Evolutionary conservation across 2,113 vertebrate genomes (phyloP), one percentile per base, ranked within the genome.

Genomic region (Myrmecobius fasciatus): DNA sequence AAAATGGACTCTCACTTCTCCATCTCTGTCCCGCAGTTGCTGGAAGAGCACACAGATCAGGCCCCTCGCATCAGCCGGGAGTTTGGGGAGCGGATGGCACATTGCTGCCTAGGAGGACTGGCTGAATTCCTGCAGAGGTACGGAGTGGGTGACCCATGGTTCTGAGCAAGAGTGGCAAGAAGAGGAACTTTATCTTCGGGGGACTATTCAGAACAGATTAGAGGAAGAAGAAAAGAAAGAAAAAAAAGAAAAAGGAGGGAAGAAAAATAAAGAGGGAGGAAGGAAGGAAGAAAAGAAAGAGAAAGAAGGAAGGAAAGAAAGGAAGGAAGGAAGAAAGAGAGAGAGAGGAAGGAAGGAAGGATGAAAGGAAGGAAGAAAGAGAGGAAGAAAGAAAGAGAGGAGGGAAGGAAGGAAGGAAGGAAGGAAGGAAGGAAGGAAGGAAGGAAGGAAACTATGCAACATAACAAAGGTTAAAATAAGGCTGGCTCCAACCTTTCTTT

Each of bases 111-210:
- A 48, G 98, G 98, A 0, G 98, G 99, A 22, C 98, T 99, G 94
- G 99, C 99, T 0, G 99, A 99, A 96, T 99, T 99, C 97, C 98
- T 99, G 52, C 99, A 99, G 98, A 99, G 99, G 99, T 99, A 89
- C 0, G 46, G 53, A 24, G 3, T 17, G 36, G 53, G 0, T 0
- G 4, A 24, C 54, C 47, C 0, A 1, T 2, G 1, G 49, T 25
- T 9, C 8, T 51, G 25, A 28, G 56, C 28, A 2, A 20, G 31
- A 4, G 2, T 0, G 14, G 3, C 17, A 36, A 67, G 12, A 67
- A 67, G 60, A 8, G 10, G 26, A 26, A 0, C 9, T 31, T 28
- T 31, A 60, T 3, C 31, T 36, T 36, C n/a, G n/a, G n/a, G n/a
- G n/a, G n/a, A n/a, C n/a, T n/a, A n/a, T n/a, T n/a, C n/a, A n/a